Evolutionary conservation across 2,888 invertebrate species (phyloP).

Genomic region (Barypeithes pellucidus): DNA sequence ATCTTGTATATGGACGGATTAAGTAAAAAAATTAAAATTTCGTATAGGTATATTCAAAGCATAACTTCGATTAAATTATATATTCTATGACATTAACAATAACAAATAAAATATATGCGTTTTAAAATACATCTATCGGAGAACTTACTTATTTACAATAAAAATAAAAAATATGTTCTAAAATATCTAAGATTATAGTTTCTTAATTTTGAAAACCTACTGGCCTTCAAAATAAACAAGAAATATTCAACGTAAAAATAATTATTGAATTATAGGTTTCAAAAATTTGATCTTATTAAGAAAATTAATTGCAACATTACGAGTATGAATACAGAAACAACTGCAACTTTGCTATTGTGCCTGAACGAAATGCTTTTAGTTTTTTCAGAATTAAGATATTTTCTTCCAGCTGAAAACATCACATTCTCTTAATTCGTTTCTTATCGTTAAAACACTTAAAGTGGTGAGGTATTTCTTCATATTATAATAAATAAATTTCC

Average conservation of each 20-base stretch:
- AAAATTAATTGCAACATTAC: background rate
- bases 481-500: too few species aligned
- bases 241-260: background rate
- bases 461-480: too few species aligned
- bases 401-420: too few species aligned
- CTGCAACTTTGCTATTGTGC: too few species aligned
- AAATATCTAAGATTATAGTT: background rate
- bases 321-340: too few species aligned
- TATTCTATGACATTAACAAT: conserved; percentile 10
- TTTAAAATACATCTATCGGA: conserved; percentile 4
- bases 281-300: too few species aligned
- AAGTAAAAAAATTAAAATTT: background rate
- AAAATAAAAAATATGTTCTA: background rate
- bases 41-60: too few species aligned
- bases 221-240: background rate
- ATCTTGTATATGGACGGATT: background rate
- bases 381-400: too few species aligned
- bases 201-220: conserved; percentile 7
- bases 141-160: conserved; percentile 13
- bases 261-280: too few species aligned
- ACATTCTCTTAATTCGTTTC: too few species aligned
- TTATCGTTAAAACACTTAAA: too few species aligned
- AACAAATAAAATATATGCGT: conserved; percentile 28
- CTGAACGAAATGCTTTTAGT: too few species aligned
- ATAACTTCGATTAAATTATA: conserved; percentile 12